A percentile compares a stretch with the other conserved stretches of the same genome.
Evolutionary conservation across 1,140 invertebrate species (phyloP).

Genomic region (Caligus rogercresseyi): DNA sequence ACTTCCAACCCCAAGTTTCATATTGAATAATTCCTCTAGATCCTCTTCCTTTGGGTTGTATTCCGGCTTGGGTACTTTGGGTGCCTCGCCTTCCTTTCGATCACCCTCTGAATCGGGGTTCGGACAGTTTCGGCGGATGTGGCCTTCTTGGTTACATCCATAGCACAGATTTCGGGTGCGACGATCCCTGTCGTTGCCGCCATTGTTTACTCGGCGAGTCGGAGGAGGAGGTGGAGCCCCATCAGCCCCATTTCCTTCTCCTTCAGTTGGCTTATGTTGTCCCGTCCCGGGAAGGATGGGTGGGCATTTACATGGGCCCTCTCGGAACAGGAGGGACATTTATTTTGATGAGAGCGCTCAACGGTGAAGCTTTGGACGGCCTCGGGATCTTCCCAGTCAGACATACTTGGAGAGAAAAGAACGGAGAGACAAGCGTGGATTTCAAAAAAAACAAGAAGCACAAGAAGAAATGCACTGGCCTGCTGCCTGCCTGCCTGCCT

Average conservation of each 20-base stretch:
- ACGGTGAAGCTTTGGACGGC: no score
- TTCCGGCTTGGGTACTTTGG: conserved; percentile 32
- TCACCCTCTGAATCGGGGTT: conserved; percentile 24
- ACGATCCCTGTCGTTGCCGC: no score
- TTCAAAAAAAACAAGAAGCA: no score
- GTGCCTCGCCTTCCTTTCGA: conserved; percentile 19
- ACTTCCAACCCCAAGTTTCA: background rate
- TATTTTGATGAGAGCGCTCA: no score
- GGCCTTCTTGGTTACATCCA: conserved; percentile 29
- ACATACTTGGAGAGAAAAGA: no score
- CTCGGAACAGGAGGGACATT: background rate
- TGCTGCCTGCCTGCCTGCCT: no score
- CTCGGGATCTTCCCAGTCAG: no score
- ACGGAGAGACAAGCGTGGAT: no score
- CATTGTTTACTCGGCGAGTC: no score
- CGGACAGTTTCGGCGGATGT: conserved; percentile 29
- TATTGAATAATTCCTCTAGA: background rate
- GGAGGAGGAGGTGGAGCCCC: no score
- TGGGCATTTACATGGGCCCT: background rate
- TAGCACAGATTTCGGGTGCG: conserved; percentile 23
- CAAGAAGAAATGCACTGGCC: no score
- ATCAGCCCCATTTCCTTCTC: no score
- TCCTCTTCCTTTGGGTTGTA: background rate
- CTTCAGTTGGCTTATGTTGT: background rate
- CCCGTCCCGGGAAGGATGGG: background rate